phyloP scores from a whole-genome alignment of 2,797 vertebrate genomes.

The Xyrichtys novacula region DNA sequence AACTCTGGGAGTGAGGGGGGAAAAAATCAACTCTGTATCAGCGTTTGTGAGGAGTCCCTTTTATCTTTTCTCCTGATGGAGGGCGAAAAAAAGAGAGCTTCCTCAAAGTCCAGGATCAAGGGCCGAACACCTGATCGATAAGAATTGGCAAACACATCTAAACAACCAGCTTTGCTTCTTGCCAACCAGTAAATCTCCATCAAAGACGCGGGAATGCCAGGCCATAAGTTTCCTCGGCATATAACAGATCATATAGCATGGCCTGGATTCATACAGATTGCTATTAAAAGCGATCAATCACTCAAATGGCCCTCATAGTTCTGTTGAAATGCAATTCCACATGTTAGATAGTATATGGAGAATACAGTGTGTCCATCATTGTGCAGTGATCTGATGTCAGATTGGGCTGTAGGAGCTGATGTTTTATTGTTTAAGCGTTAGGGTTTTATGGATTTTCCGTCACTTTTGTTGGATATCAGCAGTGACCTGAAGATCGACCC shows the following conservation, averaged over 20 bases:
- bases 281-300: conserved; percentile 75
- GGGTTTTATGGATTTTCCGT: conserved; percentile 79
- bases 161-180: conserved; percentile 36
- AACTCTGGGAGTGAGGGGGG: conserved; percentile 49
- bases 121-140: conserved; percentile 63
- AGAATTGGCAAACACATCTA: conserved; percentile 61
- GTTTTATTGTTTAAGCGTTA: conserved; percentile 82
- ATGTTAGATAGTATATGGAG: conserved; percentile 68
- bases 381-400: conserved; percentile 70
- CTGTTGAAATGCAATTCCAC: conserved; percentile 73
- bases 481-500: conserved; percentile 76
- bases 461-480: conserved; percentile 72
- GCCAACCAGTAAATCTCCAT: conserved; percentile 55
- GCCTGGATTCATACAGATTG: conserved; percentile 53
- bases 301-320: conserved; percentile 61
- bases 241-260: conserved; percentile 47
- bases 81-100: conserved; percentile 26
- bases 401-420: conserved; percentile 62
- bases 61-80: conserved; percentile 49
- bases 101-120: conserved; percentile 49
- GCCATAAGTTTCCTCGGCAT: conserved; percentile 53
- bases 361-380: conserved; percentile 74
- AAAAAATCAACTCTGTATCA: conserved; percentile 45
- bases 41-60: conserved; percentile 43
- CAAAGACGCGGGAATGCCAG: conserved; percentile 34